Evolutionary conservation across 2,888 invertebrate genomes (phyloP).

Genomic region (Aphrophora alni): DNA sequence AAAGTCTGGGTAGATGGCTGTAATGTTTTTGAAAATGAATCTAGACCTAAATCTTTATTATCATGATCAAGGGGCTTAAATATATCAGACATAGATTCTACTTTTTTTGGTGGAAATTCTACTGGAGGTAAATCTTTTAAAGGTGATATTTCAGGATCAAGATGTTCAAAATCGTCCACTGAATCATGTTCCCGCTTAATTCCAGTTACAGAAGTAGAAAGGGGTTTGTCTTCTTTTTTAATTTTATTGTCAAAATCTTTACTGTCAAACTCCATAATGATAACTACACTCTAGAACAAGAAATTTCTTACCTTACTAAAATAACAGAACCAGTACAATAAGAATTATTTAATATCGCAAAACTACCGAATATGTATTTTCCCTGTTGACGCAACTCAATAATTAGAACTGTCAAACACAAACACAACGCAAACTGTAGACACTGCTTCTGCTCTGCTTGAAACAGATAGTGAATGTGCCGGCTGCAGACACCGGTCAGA

Average conservation of each 20-base stretch:
- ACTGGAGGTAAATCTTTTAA: conserved; percentile 16
- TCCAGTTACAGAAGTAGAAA: not conserved
- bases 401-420: not conserved
- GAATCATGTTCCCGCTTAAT: conserved; percentile 70
- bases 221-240: not conserved
- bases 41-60: not conserved
- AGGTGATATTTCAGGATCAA: conserved; percentile 59
- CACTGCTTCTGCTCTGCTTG: not conserved
- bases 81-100: not conserved
- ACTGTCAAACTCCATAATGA: not conserved
- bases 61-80: not conserved
- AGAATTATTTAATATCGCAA: not conserved
- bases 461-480: not conserved
- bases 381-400: too few relatives aligned
- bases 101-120: not conserved
- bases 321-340: not conserved
- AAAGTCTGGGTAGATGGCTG: not conserved
- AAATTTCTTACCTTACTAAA: not conserved
- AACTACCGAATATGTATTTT: too few relatives aligned
- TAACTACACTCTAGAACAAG: not conserved
- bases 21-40: not conserved
- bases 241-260: not conserved
- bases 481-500: not conserved
- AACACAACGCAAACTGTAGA: not conserved
- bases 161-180: conserved; percentile 76